A percentile compares a stretch with the other conserved stretches of the same genome.
phyloP scores from a whole-genome alignment of 1,140 invertebrate genomes.

The Drosophila malerkotliana region DNA sequence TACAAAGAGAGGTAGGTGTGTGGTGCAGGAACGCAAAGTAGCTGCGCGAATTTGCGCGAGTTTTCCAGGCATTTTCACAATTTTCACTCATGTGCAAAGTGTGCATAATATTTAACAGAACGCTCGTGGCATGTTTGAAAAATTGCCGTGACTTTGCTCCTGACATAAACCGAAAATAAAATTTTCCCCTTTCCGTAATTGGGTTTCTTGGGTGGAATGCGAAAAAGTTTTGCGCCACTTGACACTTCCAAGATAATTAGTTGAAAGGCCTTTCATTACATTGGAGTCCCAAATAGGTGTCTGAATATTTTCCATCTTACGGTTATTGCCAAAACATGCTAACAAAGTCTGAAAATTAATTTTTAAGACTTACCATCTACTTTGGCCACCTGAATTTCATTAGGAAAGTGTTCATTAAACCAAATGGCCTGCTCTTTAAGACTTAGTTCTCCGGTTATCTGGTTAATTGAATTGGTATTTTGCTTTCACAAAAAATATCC shows the following conservation, averaged over 20 bases:
- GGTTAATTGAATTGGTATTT: conserved; percentile 28
- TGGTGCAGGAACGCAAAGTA: background rate
- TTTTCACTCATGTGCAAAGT: conserved; percentile 49
- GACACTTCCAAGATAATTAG: conserved; percentile 23
- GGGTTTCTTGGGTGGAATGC: conserved; percentile 18
- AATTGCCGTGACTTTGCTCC: conserved; percentile 35
- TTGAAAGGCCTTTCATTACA: conserved; percentile 16
- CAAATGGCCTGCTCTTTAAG: conserved; percentile 9
- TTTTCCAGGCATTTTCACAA: conserved; percentile 48
- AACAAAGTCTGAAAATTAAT: conserved; percentile 3
- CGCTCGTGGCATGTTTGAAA: conserved; percentile 36
- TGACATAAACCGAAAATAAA: conserved; percentile 35
- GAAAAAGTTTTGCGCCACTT: conserved; percentile 18
- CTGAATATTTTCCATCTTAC: conserved; percentile 6
- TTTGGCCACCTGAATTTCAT: conserved; percentile 16
- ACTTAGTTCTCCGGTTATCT: background rate
- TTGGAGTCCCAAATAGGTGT: conserved; percentile 5
- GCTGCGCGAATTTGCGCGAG: conserved; percentile 17
- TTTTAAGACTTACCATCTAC: conserved; percentile 1
- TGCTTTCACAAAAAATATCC: background rate
- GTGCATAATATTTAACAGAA: conserved; percentile 36
- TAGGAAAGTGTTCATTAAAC: conserved; percentile 40
- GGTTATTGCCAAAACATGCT: conserved; percentile 13
- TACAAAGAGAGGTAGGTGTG: background rate
- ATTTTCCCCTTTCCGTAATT: conserved; percentile 28